Percentiles rank a stretch among this genome's conserved stretches.
These are phyloP conservation scores for Sphenopsis melanotis DNA, from an alignment of 2,797 vertebrate species.

Conservation along the genomic window DNA sequence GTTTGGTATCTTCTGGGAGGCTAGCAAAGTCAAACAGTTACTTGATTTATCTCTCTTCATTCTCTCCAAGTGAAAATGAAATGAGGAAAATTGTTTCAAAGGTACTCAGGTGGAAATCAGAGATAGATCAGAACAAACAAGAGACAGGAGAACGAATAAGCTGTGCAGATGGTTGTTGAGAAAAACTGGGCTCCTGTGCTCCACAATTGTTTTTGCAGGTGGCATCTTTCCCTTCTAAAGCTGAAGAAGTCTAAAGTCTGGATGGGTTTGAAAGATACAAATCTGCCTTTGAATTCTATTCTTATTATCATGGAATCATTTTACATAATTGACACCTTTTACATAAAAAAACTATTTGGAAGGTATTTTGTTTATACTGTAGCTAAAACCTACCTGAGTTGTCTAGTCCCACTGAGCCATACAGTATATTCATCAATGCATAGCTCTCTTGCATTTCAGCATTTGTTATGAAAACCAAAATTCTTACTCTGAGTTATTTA, in stretches of 20 bases:
- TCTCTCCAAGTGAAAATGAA: not conserved
- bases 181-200: not conserved
- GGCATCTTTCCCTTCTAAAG: conserved; percentile 13
- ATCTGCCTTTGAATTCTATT: conserved; percentile 37
- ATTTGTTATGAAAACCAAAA: conserved; percentile 65
- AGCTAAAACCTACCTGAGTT: conserved; percentile 37
- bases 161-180: not conserved
- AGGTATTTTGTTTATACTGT: conserved; percentile 50
- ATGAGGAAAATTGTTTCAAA: not conserved
- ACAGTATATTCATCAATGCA: conserved; percentile 42
- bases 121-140: not conserved
- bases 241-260: not conserved
- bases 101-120: not conserved
- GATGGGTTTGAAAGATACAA: conserved; percentile 16
- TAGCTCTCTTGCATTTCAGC: conserved; percentile 51
- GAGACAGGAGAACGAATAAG: not conserved
- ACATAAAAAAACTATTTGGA: not conserved
- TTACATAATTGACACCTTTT: conserved; percentile 38
- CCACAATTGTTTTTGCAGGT: conserved; percentile 51
- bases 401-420: conserved; percentile 27
- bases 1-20: not conserved
- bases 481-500: conserved; percentile 66
- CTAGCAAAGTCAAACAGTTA: not conserved
- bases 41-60: not conserved
- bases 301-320: not conserved